Evolutionary conservation across 2,888 invertebrate species (phyloP).

Genomic region (Agrotis ipsilon): DNA sequence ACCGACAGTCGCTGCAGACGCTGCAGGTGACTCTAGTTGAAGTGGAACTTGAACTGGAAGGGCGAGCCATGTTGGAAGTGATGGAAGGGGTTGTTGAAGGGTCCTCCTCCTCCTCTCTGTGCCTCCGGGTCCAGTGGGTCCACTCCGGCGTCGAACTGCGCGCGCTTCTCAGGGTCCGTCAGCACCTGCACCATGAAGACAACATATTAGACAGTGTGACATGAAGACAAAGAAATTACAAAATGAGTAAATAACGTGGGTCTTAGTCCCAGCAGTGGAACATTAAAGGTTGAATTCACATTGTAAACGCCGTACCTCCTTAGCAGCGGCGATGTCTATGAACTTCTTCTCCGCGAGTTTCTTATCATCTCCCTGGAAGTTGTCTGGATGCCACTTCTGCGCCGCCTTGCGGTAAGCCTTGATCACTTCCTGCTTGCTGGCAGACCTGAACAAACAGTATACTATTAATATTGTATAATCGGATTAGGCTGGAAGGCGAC

Average conservation of each 20-base stretch:
- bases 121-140: conserved; percentile 99
- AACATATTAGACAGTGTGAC: too few species aligned
- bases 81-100: conserved; percentile 94
- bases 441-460: conserved; percentile 87
- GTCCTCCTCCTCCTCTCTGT: conserved; percentile 87
- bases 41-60: conserved; percentile 99
- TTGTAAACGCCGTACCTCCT: conserved; percentile 93
- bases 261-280: too few species aligned
- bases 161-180: conserved; percentile 97
- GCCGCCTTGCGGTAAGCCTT: conserved; percentile 99
- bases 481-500: not conserved
- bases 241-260: too few species aligned
- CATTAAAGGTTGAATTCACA: too few species aligned
- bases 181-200: conserved; percentile 88
- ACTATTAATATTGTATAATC: not conserved
- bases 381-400: conserved; percentile 99
- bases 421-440: conserved; percentile 97
- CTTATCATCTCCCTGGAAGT: conserved; percentile 97
- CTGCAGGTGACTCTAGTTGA: conserved; percentile 91
- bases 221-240: too few species aligned
- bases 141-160: conserved; percentile 98
- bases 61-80: conserved; percentile 96
- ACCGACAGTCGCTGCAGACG: too few species aligned
- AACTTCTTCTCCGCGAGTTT: conserved; percentile 99
- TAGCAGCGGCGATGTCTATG: conserved; percentile 99